Evolutionary conservation across 2,888 invertebrate genomes (phyloP).

Genomic region (Parasteatoda lunata): DNA sequence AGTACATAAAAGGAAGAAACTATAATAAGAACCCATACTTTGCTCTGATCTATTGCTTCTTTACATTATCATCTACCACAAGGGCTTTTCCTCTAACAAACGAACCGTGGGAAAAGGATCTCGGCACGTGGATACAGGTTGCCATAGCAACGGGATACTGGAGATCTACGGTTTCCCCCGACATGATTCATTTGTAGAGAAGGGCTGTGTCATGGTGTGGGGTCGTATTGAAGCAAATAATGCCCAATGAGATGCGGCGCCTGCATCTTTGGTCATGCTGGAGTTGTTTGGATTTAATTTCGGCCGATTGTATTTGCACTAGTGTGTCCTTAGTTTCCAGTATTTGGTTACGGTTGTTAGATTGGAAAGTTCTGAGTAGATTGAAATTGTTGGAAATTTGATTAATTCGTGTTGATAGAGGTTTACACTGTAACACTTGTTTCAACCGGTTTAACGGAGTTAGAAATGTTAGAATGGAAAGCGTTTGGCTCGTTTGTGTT

Average conservation of each 20-base stretch:
- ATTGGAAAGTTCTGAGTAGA: background rate
- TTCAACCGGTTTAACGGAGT: no score
- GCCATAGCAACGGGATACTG: slow-evolving; percentile 55
- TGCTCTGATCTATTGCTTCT: background rate
- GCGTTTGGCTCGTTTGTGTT: no score
- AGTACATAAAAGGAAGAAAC: background rate
- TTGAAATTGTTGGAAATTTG: background rate
- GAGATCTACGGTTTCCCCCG: slow-evolving; percentile 41
- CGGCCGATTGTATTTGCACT: slow-evolving; percentile 47
- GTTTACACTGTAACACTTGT: background rate
- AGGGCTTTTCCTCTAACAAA: slow-evolving; percentile 24
- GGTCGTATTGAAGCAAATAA: slow-evolving; percentile 1
- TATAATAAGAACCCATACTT: background rate
- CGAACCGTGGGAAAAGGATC: slow-evolving; percentile 41
- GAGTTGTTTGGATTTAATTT: slow-evolving; percentile 59
- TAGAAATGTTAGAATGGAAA: no score
- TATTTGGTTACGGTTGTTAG: background rate
- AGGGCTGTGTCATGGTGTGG: background rate
- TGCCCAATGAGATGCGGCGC: slow-evolving; percentile 35
- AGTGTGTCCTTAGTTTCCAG: background rate
- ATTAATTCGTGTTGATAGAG: background rate
- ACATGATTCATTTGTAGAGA: slow-evolving; percentile 35
- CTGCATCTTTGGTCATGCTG: slow-evolving; percentile 1
- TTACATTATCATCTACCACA: background rate
- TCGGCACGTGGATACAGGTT: slow-evolving; percentile 36